phyloP scores from a whole-genome alignment of 2,113 vertebrate species.

The Gnathonemus echidnorhynchus region DNA sequence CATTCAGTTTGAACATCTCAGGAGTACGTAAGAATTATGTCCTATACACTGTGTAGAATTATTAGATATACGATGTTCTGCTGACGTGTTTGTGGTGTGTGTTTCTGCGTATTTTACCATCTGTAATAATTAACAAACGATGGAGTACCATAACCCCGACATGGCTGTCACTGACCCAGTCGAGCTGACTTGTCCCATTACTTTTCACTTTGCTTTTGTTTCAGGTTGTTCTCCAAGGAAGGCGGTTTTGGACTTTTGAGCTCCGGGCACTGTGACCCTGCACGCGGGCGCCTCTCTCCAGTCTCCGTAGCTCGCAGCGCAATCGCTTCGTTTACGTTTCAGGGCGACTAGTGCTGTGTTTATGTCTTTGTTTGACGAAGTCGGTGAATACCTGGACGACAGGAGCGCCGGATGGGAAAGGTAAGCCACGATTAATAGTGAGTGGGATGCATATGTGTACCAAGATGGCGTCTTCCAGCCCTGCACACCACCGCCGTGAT shows the following conservation, averaged over 20 bases:
- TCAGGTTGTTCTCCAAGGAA: not conserved
- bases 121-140: not conserved
- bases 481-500: constrained; percentile 36
- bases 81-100: not conserved
- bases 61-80: not conserved
- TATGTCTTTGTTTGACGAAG: constrained; percentile 99
- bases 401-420: not conserved
- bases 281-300: not conserved
- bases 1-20: not conserved
- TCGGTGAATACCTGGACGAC: constrained; percentile 62
- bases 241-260: not conserved
- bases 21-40: not conserved
- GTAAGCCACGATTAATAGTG: not conserved
- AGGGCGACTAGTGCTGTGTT: constrained; percentile 97
- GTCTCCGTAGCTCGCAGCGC: not conserved
- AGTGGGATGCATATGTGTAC: constrained; percentile 12
- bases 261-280: not conserved
- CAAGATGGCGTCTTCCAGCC: constrained; percentile 65
- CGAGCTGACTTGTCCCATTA: not conserved
- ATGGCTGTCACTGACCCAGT: not conserved
- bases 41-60: not conserved
- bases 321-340: constrained; percentile 53
- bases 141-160: not conserved
- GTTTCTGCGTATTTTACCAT: not conserved
- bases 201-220: not conserved